Evolutionary conservation across 2,888 invertebrate genomes (phyloP).

Genomic region (Cabera pusaria): DNA sequence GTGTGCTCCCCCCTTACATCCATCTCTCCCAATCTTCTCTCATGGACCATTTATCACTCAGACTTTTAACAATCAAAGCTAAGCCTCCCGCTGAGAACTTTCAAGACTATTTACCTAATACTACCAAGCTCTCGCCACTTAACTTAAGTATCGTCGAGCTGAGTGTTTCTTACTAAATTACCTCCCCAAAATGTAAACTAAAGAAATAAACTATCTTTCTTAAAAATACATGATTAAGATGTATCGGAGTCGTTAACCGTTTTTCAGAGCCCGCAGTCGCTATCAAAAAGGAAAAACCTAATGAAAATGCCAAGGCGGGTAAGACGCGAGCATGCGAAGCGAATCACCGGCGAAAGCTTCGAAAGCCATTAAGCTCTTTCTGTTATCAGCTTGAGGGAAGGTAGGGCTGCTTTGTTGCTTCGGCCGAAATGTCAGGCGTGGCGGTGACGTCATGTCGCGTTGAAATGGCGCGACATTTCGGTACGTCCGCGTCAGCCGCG

Average conservation of each 20-base stretch:
- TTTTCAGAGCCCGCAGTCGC: conserved; percentile 11
- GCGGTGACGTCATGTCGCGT: conserved; percentile 71
- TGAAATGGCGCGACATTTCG: conserved; percentile 79
- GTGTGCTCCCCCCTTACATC: too few relatives aligned
- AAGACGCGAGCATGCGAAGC: conserved; percentile 52
- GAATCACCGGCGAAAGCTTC: conserved; percentile 63
- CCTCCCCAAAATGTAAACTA: conserved; percentile 11
- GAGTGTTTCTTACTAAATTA: conserved; percentile 20
- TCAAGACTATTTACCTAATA: conserved; percentile 16
- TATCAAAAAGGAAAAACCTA: conserved; percentile 12
- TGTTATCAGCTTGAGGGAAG: conserved; percentile 69
- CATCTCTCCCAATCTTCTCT: too few relatives aligned
- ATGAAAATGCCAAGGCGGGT: conserved; percentile 68
- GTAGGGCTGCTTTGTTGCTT: conserved; percentile 77
- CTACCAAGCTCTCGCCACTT: conserved; percentile 17
- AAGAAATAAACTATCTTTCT: conserved; percentile 13
- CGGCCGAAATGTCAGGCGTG: conserved; percentile 78
- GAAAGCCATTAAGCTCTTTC: conserved; percentile 68
- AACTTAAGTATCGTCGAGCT: conserved; percentile 16
- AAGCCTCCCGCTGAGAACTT: conserved; percentile 13
- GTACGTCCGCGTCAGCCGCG: conserved; percentile 60
- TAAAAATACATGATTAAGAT: conserved; percentile 10
- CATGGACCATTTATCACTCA: conserved; percentile 7
- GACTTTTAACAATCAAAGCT: conserved; percentile 9
- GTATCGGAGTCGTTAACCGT: conserved; percentile 15